Evolutionary conservation across 1,140 invertebrate species (phyloP).

Genomic region (Drosophila sturtevanti): DNA sequence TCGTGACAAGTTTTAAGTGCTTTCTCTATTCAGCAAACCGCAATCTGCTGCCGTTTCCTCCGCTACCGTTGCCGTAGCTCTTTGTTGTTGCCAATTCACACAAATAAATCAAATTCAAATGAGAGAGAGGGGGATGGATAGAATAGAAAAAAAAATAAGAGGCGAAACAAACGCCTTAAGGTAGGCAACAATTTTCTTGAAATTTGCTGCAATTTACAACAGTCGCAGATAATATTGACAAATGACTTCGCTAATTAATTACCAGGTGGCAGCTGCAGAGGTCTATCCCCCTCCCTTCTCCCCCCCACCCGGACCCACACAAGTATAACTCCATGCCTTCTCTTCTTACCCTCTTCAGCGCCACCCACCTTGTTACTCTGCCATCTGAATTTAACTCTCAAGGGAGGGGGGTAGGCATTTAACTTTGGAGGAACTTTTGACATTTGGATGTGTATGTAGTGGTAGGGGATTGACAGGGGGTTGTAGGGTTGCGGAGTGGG

Average conservation of each 20-base stretch:
- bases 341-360: not conserved
- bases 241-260: slow-evolving; percentile 66
- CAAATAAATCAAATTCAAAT: slow-evolving; percentile 44
- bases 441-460: slow-evolving; percentile 25
- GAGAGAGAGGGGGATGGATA: too few relatives aligned
- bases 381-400: not conserved
- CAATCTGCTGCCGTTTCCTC: not conserved
- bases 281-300: not conserved
- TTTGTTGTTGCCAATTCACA: not conserved
- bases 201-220: slow-evolving; percentile 45
- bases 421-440: slow-evolving; percentile 57
- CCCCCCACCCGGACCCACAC: not conserved
- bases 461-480: too few relatives aligned
- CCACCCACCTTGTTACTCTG: too few relatives aligned
- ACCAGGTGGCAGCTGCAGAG: slow-evolving; percentile 48
- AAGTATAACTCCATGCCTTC: not conserved
- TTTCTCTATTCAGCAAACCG: not conserved
- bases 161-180: slow-evolving; percentile 20
- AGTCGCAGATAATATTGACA: slow-evolving; percentile 63
- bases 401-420: slow-evolving; percentile 35
- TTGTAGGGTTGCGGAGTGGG: too few relatives aligned
- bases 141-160: not conserved
- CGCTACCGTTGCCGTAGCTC: not conserved
- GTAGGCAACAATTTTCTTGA: slow-evolving; percentile 10
- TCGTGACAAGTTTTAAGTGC: slow-evolving; percentile 39